Evolutionary conservation across 2,888 invertebrate genomes (phyloP), one percentile per base, ranked within the genome.

Genomic region (Drosophila crucigera): DNA sequence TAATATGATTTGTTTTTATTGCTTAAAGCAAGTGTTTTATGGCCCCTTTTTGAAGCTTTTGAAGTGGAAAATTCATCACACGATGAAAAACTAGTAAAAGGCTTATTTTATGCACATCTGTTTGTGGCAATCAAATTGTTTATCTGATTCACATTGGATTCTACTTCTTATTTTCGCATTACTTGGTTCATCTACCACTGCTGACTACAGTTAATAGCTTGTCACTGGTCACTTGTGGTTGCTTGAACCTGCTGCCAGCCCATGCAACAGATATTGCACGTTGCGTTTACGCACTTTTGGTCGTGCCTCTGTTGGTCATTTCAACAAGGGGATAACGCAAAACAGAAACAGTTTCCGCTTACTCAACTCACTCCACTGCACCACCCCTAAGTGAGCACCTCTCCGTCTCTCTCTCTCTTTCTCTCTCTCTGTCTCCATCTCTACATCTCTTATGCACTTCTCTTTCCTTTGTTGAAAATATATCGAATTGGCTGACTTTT

Each of bases 251-350:
- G 9, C 22, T 31, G 35, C 35, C 19, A n/a, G 11, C 16, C 35
- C 28, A 28, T n/a, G 52, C 60, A 53, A 61, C 60, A 53, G 9
- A 52, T 53, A 14, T 25, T 28, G 35, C 52, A 37, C 19, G 11
- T 28, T 55, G 11, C 25, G 19, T 11, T 37, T 25, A 55, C 55
- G 25, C 55, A 37, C 55, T 55, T 37, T 35, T 35, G 11, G 55
- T 16, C 33, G 16, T 22, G 33, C 5, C 16, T 22, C 9, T 49
- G 33, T 49, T 52, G 50, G n/a, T 60, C 9, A 1, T 25, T 4
- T 25, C 7, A 25, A 50, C n/a, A 60, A 33, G n/a, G 19, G 11
- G 19, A 16, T 35, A 25, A 35, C 35, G 35, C 19, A 54, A 35
- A 19, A 3, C 22, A 25, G 31, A 35, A 25, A 6, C 16, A 33